These are phyloP conservation scores for Zaprionus capensis DNA, from an alignment of 1,140 invertebrate genomes.

Conservation along the genomic window DNA sequence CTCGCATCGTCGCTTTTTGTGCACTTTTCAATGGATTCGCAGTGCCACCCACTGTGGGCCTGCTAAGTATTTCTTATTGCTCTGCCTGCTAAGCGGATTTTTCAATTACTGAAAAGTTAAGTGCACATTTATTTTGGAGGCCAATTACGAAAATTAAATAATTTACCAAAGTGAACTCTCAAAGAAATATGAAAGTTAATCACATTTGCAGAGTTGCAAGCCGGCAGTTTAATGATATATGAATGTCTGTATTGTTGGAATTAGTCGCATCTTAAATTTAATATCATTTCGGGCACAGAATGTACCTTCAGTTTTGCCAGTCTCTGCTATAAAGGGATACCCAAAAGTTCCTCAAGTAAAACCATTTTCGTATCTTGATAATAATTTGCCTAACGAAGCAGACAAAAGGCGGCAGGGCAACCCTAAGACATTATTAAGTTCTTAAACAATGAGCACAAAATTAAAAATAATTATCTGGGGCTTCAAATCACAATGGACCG, in stretches of 20 bases:
- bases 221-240: neutral
- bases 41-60: slow-evolving; percentile 8
- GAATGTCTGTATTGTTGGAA: neutral
- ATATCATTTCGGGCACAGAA: too few relatives aligned
- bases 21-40: slow-evolving; percentile 32
- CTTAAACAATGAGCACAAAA: slow-evolving; percentile 65
- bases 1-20: slow-evolving; percentile 25
- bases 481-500: slow-evolving; percentile 32
- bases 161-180: slow-evolving; percentile 34
- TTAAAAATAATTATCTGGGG: slow-evolving; percentile 61
- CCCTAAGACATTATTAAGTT: slow-evolving; percentile 53
- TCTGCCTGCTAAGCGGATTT: slow-evolving; percentile 36
- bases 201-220: neutral
- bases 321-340: neutral
- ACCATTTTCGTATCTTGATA: slow-evolving; percentile 41
- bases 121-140: slow-evolving; percentile 31
- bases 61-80: slow-evolving; percentile 40
- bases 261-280: too few relatives aligned
- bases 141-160: slow-evolving; percentile 57
- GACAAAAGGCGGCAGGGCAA: slow-evolving; percentile 16
- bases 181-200: slow-evolving; percentile 9
- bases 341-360: slow-evolving; percentile 16
- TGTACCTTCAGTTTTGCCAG: neutral
- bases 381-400: slow-evolving; percentile 41
- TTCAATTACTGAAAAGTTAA: slow-evolving; percentile 46